Evolutionary conservation across 2,113 vertebrate species (phyloP).

Genomic region (Cynoglossus semilaevis): DNA sequence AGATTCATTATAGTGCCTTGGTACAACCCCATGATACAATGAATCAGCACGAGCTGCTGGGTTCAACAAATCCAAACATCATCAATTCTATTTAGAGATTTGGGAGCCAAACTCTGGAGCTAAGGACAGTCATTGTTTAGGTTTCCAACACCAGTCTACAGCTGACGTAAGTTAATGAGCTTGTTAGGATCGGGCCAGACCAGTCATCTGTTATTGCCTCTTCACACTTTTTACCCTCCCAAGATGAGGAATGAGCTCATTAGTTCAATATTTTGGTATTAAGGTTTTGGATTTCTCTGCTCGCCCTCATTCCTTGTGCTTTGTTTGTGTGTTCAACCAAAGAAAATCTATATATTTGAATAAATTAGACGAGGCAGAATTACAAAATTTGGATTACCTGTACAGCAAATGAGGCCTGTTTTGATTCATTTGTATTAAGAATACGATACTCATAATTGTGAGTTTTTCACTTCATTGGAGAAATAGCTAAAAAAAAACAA

Average conservation of each 20-base stretch:
- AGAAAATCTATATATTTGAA: conserved; percentile 25
- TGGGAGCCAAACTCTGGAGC: not conserved
- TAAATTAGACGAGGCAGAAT: conserved; percentile 4
- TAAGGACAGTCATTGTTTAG: not conserved
- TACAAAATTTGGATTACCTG: not conserved
- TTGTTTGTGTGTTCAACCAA: conserved; percentile 35
- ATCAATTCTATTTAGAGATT: not conserved
- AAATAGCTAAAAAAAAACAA: not conserved
- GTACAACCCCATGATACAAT: conserved; percentile 30
- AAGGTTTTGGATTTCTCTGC: not conserved
- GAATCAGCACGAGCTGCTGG: conserved; percentile 18
- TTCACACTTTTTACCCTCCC: not conserved
- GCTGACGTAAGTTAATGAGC: not conserved
- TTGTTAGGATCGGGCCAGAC: not conserved
- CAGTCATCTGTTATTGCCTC: not conserved
- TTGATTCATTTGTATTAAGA: too few species aligned
- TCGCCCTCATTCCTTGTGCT: not conserved
- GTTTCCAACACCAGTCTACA: not conserved
- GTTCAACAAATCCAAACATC: conserved; percentile 16
- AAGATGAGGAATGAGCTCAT: conserved; percentile 19
- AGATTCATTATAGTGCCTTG: conserved; percentile 68
- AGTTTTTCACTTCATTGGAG: conserved; percentile 14
- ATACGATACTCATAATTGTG: too few species aligned
- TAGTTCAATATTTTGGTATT: conserved; percentile 19
- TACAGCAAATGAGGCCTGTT: not conserved